These are phyloP conservation scores for Eutolmus rufibarbis DNA, from an alignment of 2,888 invertebrate genomes.

Conservation along the genomic window DNA sequence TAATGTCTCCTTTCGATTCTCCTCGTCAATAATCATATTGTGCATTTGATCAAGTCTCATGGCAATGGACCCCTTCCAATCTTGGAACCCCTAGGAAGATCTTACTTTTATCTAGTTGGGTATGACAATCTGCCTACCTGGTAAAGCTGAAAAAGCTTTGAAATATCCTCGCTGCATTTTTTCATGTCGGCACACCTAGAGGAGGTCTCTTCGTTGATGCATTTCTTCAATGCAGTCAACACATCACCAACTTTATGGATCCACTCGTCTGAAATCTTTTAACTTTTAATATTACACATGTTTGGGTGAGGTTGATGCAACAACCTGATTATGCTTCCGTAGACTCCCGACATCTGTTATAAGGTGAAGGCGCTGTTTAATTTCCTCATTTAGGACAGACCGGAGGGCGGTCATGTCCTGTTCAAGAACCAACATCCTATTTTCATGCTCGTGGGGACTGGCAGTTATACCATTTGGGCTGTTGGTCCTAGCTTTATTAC, in stretches of 20 bases:
- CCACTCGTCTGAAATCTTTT: slow-evolving; percentile 58
- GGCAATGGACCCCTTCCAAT: slow-evolving; percentile 40
- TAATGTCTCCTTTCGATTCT: slow-evolving; percentile 41
- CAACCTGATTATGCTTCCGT: slow-evolving; percentile 59
- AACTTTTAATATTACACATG: neutral
- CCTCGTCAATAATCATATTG: slow-evolving; percentile 22
- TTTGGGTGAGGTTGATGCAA: neutral
- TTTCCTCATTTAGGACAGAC: slow-evolving; percentile 61
- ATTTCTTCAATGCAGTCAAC: slow-evolving; percentile 63
- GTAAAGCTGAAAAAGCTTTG: slow-evolving; percentile 62
- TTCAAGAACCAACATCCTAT: slow-evolving; percentile 55
- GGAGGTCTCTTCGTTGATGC: slow-evolving; percentile 66
- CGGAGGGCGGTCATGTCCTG: slow-evolving; percentile 55
- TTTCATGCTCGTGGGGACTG: slow-evolving; percentile 49
- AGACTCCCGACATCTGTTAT: slow-evolving; percentile 61
- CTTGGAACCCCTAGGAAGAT: slow-evolving; percentile 36
- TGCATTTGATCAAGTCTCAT: slow-evolving; percentile 43
- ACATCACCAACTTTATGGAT: slow-evolving; percentile 56
- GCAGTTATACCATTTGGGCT: slow-evolving; percentile 46
- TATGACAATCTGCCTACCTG: slow-evolving; percentile 57
- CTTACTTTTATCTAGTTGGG: neutral
- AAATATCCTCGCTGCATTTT: slow-evolving; percentile 66
- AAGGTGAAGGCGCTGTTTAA: slow-evolving; percentile 59
- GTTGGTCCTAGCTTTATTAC: slow-evolving; percentile 54
- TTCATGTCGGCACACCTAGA: slow-evolving; percentile 65